These are phyloP conservation scores for Phyllotreta striolata DNA, from an alignment of 2,888 invertebrate species.

Conservation along the genomic window DNA sequence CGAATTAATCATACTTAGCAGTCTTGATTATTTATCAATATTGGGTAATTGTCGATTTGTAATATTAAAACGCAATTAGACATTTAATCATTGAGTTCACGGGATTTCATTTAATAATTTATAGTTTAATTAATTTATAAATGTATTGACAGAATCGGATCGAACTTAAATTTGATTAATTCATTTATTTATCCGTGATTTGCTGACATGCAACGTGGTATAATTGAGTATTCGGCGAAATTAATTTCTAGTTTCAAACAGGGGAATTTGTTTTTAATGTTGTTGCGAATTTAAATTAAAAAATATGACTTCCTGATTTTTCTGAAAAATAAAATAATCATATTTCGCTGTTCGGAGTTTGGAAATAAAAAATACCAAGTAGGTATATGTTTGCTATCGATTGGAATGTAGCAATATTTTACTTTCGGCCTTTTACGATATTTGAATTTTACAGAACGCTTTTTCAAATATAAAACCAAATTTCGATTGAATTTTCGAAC, in stretches of 20 bases:
- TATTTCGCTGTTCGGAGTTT: neutral
- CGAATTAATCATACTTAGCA: too few relatives aligned
- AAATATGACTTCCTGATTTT: too few relatives aligned
- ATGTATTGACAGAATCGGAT: neutral
- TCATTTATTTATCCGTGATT: slow-evolving; percentile 21
- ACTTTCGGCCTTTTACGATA: too few relatives aligned
- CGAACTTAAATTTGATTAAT: slow-evolving; percentile 15
- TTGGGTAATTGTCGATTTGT: slow-evolving; percentile 4
- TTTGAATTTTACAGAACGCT: too few relatives aligned
- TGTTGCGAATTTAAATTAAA: neutral
- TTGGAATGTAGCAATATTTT: too few relatives aligned
- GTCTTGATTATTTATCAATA: neutral
- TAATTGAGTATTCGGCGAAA: slow-evolving; percentile 15
- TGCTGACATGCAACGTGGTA: neutral
- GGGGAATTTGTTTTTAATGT: slow-evolving; percentile 5
- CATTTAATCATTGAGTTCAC: neutral
- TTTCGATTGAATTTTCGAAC: too few relatives aligned
- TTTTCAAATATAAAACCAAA: too few relatives aligned
- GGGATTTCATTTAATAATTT: slow-evolving; percentile 1
- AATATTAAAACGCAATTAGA: slow-evolving; percentile 10
- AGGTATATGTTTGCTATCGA: too few relatives aligned
- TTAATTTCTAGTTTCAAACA: neutral
- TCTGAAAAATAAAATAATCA: too few relatives aligned
- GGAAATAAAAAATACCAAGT: neutral
- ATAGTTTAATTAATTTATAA: slow-evolving; percentile 13